A percentile compares a stretch with the other conserved stretches of the same genome.
Conservation (phyloP, 2,888 invertebrate genomes). For the Lasioglossum villosulum region DNA sequence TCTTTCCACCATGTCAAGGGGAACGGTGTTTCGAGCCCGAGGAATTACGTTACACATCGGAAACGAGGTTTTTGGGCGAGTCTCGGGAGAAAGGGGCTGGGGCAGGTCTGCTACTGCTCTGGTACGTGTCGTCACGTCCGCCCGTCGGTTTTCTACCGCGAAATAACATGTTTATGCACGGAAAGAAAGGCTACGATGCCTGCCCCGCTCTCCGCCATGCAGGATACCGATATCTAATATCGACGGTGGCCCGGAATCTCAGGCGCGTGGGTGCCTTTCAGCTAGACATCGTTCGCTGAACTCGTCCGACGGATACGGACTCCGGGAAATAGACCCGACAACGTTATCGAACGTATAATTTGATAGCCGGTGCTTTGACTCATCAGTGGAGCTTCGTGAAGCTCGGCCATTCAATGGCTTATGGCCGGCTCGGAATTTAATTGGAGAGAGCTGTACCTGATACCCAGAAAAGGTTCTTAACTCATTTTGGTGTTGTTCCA, state of each 20-base stretch:
- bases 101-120: not conserved
- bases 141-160: not conserved
- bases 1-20: not conserved
- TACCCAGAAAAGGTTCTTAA: not conserved
- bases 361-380: slow-evolving; percentile 1
- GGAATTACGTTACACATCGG: slow-evolving; percentile 7
- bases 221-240: slow-evolving; percentile 15
- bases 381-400: not conserved
- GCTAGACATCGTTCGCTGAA: not conserved
- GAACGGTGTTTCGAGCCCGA: not conserved
- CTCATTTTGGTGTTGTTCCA: not conserved
- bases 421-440: not conserved
- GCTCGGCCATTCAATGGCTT: not conserved
- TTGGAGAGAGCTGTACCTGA: not conserved
- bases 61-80: not conserved
- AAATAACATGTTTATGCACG: slow-evolving; percentile 31
- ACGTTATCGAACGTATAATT: not conserved
- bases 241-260: not conserved
- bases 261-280: not conserved
- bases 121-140: slow-evolving; percentile 32
- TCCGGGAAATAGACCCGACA: not conserved
- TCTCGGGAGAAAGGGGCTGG: not conserved
- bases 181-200: not conserved
- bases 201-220: not conserved
- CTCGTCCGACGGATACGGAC: not conserved